phyloP scores from a whole-genome alignment of 1,140 invertebrate genomes.

The Drosophila kohkoa region DNA sequence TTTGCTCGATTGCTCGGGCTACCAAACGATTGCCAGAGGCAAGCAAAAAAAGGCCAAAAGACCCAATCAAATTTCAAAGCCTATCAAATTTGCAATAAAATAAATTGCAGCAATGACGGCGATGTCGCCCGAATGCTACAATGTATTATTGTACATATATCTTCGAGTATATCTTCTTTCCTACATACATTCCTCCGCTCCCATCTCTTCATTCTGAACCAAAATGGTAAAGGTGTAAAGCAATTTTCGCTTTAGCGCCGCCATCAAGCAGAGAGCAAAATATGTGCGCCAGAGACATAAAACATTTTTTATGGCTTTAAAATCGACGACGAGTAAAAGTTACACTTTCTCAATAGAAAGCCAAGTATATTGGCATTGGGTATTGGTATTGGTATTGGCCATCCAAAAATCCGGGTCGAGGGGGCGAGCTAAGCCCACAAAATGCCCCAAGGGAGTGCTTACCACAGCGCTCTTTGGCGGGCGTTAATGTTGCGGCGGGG shows the following conservation, averaged over 20 bases:
- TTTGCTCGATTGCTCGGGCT: conserved; percentile 46
- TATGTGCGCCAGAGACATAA: conserved; percentile 62
- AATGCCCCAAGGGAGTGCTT: conserved; percentile 61
- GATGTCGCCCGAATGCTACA: conserved; percentile 54
- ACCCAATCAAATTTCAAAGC: conserved; percentile 72
- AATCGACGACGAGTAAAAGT: conserved; percentile 77
- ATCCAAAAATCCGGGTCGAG: conserved; percentile 33
- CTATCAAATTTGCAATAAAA: conserved; percentile 82
- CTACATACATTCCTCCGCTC: not conserved
- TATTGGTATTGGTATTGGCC: too few relatives aligned
- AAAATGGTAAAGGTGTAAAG: conserved; percentile 59
- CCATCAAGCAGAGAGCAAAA: conserved; percentile 39
- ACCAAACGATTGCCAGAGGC: conserved; percentile 32
- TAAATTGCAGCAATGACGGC: conserved; percentile 72
- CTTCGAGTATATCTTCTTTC: not conserved
- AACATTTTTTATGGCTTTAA: conserved; percentile 83
- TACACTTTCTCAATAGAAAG: conserved; percentile 80
- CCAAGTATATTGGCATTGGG: conserved; percentile 18
- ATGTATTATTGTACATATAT: conserved; percentile 40
- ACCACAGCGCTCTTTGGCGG: conserved; percentile 19
- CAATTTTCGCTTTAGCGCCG: conserved; percentile 72
- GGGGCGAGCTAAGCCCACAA: conserved; percentile 3
- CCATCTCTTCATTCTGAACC: not conserved
- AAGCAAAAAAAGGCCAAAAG: not conserved
- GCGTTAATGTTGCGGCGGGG: conserved; percentile 55